Base-by-base conservation (phyloP, 2,113 vertebrate genomes). In the Cacatua alba region DNA sequence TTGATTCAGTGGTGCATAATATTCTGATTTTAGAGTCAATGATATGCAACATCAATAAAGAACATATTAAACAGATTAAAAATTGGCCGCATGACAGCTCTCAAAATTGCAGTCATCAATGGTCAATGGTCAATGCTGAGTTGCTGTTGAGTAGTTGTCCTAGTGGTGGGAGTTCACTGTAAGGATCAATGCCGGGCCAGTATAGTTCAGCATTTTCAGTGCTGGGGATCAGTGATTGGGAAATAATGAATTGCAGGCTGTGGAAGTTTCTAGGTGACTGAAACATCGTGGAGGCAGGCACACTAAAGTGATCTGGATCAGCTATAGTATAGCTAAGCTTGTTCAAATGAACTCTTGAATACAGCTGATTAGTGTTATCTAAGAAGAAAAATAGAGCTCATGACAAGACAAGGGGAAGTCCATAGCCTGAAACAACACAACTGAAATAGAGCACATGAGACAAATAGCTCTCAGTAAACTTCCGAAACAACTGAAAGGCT, bases 11-110 rank as follows among this genome's bases (percentile, higher is more conserved):
- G 46, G 46, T 67, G 83, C 76, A 43, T 88, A 63, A 39, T 80
- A 69, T 49, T 81, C 51, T 67, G 53, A n/a, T 62, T 69, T 57
- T 39, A 51, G 46, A 92, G 51, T 82, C 68, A 62, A 6, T 74
- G 53, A 49, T 77, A 28, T 0, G 0, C 71, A 83, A 23, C n/a
- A 25, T 77, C 88, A 81, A 53, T 88, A 90, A 90, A 62, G 57
- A 88, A 16, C 20, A 70, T 24, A 35, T 88, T 90, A 83, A 90
- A 86, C 77, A 72, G 46, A 88, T 95, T 94, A 77, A 88, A 93
- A 86, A 37, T 52, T 90, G 71, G 21, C n/a, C 44, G 53, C 44
- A 53, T 65, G 72, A 81, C 53, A 81, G 49, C 31, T 88, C 74
- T 83, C 28, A 81, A 48, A 92, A 80, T 72, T 49, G 28, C 57